phyloP scores from a whole-genome alignment of 2,797 vertebrate species.

The Thunnus albacares region DNA sequence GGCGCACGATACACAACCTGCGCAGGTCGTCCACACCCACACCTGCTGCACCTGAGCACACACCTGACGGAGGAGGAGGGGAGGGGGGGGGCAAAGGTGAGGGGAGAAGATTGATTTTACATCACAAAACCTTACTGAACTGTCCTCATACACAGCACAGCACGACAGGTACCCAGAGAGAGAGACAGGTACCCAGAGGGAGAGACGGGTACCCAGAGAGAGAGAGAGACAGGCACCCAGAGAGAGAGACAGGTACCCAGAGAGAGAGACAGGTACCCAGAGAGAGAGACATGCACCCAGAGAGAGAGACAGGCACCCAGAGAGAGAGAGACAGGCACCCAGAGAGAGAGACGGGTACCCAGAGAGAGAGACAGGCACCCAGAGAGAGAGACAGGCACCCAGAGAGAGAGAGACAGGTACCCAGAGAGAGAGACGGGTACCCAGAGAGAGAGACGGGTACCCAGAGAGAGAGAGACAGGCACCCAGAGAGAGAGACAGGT shows the following conservation, averaged over 20 bases:
- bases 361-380: conserved; percentile 52
- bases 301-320: neutral
- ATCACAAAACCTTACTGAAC: neutral
- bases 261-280: conserved; percentile 62
- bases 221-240: neutral
- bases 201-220: conserved; percentile 62
- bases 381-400: conserved; percentile 21
- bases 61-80: conserved; percentile 66
- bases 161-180: neutral
- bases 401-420: conserved; percentile 42
- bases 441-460: neutral
- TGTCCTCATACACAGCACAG: neutral
- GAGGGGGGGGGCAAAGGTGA: too few species aligned
- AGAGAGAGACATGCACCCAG: neutral
- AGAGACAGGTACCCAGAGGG: conserved; percentile 63
- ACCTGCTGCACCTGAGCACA: conserved; percentile 76
- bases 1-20: conserved; percentile 85
- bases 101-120: too few species aligned
- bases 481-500: conserved; percentile 59
- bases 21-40: conserved; percentile 88
- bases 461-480: neutral
- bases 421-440: conserved; percentile 43
- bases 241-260: conserved; percentile 62
- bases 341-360: neutral
- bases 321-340: neutral